Evolutionary conservation across 2,113 vertebrate genomes (phyloP).

Genomic region (Ranitomeya imitator): DNA sequence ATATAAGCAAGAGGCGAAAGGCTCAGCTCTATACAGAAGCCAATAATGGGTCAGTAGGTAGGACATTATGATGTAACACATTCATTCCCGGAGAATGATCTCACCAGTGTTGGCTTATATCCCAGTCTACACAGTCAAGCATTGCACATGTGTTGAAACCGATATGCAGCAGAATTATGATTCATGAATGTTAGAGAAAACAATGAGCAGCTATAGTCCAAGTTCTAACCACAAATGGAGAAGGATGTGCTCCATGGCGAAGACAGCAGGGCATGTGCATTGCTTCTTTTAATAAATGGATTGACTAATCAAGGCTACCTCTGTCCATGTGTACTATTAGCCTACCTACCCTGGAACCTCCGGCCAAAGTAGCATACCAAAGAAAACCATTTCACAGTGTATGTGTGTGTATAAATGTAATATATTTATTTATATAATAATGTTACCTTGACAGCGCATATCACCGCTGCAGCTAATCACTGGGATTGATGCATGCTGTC

Average conservation of each 20-base stretch:
- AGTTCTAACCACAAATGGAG: neutral
- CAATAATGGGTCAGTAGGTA: constrained; percentile 8
- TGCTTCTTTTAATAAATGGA: neutral
- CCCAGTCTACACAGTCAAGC: constrained; percentile 28
- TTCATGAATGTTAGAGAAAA: neutral
- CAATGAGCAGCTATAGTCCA: neutral
- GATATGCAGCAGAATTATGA: neutral
- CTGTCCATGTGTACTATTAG: too few species aligned
- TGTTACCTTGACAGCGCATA: too few species aligned
- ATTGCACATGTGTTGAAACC: constrained; percentile 12
- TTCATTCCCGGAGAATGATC: constrained; percentile 28
- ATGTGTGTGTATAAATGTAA: too few species aligned
- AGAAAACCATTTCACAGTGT: too few species aligned
- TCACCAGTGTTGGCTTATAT: constrained; percentile 16
- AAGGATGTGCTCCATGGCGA: neutral
- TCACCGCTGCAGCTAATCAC: too few species aligned
- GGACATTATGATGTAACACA: constrained; percentile 29
- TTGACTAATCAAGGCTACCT: too few species aligned
- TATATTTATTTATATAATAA: too few species aligned
- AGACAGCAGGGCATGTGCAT: neutral
- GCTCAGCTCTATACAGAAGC: neutral
- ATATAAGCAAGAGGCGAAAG: neutral
- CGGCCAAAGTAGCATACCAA: too few species aligned
- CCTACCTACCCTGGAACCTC: too few species aligned
- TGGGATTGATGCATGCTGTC: too few species aligned